Evolutionary conservation across 1,140 invertebrate species (phyloP), one percentile per base, ranked within the genome.

Genomic region (Atopsyche davidsoni): DNA sequence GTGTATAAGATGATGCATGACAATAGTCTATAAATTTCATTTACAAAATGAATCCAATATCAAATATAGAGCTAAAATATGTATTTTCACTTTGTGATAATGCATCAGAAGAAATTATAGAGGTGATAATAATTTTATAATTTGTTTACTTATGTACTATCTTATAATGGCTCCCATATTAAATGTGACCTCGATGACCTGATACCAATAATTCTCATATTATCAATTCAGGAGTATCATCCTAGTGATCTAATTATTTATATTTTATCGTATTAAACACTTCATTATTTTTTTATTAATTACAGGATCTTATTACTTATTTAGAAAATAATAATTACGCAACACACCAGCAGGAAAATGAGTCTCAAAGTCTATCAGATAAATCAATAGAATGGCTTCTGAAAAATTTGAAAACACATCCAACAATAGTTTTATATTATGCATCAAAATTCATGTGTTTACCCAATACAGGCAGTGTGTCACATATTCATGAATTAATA

Each of bases 301-400:
- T 42, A n/a, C 34, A 55, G 53, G 44, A 55, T 47, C 23, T 55
- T 14, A 32, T 51, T 35, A 35, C 24, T 4, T 43, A 51, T 22
- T 42, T 47, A 21, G 53, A 55, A 14, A n/a, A n/a, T n/a, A n/a
- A n/a, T n/a, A n/a, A n/a, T n/a, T n/a, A n/a, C 21, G 17, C 21
- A 25, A 21, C 22, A 24, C 22, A 23, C 17, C 13, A 17, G 18
- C 7, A 14, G 24, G 13, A 32, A 13, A 32, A 2, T 23, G 25
- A 34, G 9, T 16, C 18, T 4, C 13, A n/a, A 14, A 51, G 41
- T 23, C 17, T 55, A 4, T 50, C 46, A 17, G 22, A 22, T 2
- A 50, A 34, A 36, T 45, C 28, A 19, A 28, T 43, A 9, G 32
- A 35, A 17, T 55, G 31, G 34, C 24, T 55, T 16, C 34, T 28